phyloP scores from a whole-genome alignment of 2,113 vertebrate genomes.

The Argyrosomus japonicus region DNA sequence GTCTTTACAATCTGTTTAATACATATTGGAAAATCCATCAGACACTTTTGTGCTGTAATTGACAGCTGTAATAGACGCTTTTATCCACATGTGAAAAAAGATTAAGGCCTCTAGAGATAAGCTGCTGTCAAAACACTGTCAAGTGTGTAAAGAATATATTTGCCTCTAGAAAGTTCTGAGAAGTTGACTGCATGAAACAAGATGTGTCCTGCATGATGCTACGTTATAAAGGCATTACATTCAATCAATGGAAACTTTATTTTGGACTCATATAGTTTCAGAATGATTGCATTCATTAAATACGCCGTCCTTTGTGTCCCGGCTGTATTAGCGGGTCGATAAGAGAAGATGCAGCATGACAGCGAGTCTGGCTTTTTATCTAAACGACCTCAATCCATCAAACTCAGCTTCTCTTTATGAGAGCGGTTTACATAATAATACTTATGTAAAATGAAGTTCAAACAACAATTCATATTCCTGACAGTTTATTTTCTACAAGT shows the following conservation, averaged over 20 bases:
- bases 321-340: constrained; percentile 18
- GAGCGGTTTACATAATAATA: constrained; percentile 42
- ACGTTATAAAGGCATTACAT: neutral
- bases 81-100: constrained; percentile 13
- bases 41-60: constrained; percentile 33
- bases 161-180: neutral
- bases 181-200: neutral
- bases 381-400: constrained; percentile 64
- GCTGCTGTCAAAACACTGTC: neutral
- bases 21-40: constrained; percentile 57
- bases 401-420: constrained; percentile 35
- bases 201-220: neutral
- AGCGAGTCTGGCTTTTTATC: constrained; percentile 40
- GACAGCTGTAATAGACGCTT: constrained; percentile 40
- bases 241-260: constrained; percentile 1
- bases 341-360: constrained; percentile 34
- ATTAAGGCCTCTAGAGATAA: constrained; percentile 21
- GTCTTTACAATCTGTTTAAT: constrained; percentile 48
- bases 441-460: constrained; percentile 26
- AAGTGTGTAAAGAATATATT: neutral
- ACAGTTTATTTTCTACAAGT: constrained; percentile 35
- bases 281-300: constrained; percentile 35
- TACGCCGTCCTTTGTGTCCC: constrained; percentile 16
- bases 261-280: constrained; percentile 15
- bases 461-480: constrained; percentile 26